A percentile compares a stretch with the other conserved stretches of the same genome.
Conservation (phyloP, 2,888 invertebrate species). For the Branchipolynoe longqiensis region DNA sequence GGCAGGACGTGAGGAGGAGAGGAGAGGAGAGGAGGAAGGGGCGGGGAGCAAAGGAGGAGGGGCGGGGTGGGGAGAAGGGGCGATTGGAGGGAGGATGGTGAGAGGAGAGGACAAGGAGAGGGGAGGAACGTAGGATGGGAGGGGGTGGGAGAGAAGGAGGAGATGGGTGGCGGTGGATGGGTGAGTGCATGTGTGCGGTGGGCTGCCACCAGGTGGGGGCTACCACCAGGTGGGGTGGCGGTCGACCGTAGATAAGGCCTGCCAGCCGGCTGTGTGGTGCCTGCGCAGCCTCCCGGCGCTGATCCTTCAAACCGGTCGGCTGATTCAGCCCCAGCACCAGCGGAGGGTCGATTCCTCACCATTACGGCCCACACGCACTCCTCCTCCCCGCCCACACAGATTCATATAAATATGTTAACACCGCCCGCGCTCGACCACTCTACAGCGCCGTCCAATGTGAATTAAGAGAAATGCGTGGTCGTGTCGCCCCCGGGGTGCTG, state of each 20-base stretch:
- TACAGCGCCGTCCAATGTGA: background rate
- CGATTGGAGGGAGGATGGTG: background rate
- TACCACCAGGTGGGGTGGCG: too few species aligned
- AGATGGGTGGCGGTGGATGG: too few species aligned
- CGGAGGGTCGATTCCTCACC: background rate
- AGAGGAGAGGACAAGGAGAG: background rate
- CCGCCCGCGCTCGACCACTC: background rate
- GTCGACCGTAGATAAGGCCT: too few species aligned
- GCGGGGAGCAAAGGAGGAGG: background rate
- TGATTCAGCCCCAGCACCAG: background rate
- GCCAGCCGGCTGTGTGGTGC: too few species aligned
- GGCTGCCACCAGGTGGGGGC: too few species aligned
- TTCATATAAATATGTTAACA: conserved; percentile 12
- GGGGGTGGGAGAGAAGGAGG: background rate
- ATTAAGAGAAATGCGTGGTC: too few species aligned
- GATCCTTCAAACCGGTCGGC: too few species aligned
- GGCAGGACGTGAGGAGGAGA: background rate
- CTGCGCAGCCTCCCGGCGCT: too few species aligned
- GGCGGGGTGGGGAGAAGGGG: background rate
- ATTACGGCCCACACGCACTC: background rate
- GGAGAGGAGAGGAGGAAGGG: background rate
- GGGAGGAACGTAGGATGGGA: background rate
- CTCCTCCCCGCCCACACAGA: conserved; percentile 2
- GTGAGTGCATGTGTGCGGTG: too few species aligned
- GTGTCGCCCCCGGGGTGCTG: too few species aligned